These are phyloP conservation scores for Gymnothorax reevesii DNA, from an alignment of 2,797 vertebrate genomes.

Conservation along the genomic window DNA sequence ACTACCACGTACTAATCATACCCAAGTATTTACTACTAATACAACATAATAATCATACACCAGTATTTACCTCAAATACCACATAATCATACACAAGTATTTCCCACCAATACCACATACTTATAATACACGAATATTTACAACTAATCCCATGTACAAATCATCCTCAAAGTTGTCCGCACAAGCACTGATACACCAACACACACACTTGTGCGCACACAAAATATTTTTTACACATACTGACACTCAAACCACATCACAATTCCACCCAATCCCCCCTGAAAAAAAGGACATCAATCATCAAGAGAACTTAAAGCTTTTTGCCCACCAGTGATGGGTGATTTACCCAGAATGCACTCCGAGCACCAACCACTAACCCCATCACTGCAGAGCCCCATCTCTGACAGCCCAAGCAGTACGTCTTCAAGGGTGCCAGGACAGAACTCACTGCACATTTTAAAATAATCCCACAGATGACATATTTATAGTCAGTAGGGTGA, in stretches of 20 bases:
- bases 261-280: neutral
- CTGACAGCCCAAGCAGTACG: neutral
- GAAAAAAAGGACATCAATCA: too few relatives aligned
- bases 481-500: neutral
- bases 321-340: neutral
- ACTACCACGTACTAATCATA: too few relatives aligned
- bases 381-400: neutral
- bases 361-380: neutral
- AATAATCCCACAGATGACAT: neutral
- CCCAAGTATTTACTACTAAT: too few relatives aligned
- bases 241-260: neutral
- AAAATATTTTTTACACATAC: too few relatives aligned
- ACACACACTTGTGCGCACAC: neutral
- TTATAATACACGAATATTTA: too few relatives aligned
- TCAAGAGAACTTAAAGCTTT: too few relatives aligned
- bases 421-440: neutral
- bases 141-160: neutral
- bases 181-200: neutral
- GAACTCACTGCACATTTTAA: neutral
- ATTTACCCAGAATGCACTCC: neutral
- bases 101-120: too few relatives aligned
- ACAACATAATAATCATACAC: too few relatives aligned
- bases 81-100: too few relatives aligned
- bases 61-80: too few relatives aligned
- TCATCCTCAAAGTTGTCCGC: neutral